These are phyloP conservation scores for Bungarus multicinctus DNA, from an alignment of 2,113 vertebrate genomes.

Conservation along the genomic window DNA sequence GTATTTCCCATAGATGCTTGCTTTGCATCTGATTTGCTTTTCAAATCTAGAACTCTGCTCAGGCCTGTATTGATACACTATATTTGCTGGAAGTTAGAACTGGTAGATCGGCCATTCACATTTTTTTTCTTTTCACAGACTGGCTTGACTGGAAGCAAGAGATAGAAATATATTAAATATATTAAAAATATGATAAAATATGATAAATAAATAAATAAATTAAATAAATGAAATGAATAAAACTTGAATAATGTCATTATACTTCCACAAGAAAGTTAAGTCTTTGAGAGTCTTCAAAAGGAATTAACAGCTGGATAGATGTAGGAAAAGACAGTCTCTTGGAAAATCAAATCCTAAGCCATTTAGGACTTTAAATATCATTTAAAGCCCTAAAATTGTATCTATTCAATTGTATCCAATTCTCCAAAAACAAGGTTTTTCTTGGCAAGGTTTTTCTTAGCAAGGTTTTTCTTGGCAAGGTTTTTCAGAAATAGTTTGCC, in stretches of 20 bases:
- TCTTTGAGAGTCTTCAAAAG: background rate
- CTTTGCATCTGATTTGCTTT: background rate
- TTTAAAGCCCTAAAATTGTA: too few relatives aligned
- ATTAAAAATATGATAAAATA: too few relatives aligned
- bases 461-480: background rate
- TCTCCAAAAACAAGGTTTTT: background rate
- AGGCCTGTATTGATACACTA: background rate
- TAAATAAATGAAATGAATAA: background rate
- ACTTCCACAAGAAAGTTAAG: background rate
- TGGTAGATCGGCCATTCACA: background rate
- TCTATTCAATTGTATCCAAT: background rate
- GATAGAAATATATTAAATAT: background rate
- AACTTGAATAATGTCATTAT: background rate
- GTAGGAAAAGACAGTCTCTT: background rate
- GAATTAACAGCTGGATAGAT: background rate
- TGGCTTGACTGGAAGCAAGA: background rate
- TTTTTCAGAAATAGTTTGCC: background rate
- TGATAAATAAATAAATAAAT: too few relatives aligned
- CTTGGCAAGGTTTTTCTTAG: background rate
- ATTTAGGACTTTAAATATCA: background rate
- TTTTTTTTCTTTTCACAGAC: background rate
- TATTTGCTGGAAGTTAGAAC: background rate
- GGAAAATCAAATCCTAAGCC: background rate
- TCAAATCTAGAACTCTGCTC: background rate
- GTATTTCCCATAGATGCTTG: background rate